Conservation (phyloP, 2,888 invertebrate genomes). For the Conistra vaccinii region DNA sequence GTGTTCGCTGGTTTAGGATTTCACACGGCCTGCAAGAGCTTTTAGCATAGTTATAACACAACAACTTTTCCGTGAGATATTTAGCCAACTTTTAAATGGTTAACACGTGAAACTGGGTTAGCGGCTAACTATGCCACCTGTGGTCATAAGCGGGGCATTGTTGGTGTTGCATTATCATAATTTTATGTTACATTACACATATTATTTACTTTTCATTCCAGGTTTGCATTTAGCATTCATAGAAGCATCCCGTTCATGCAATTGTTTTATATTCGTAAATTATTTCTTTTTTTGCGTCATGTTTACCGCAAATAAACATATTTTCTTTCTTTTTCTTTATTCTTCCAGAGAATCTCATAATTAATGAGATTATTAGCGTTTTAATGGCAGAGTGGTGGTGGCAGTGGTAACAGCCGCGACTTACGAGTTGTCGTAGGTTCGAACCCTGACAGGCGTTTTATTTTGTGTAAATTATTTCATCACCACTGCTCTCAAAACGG, state of each 20-base stretch:
- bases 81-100: constrained; percentile 82
- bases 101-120: constrained; percentile 79
- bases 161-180: constrained; percentile 55
- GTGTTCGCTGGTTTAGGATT: constrained; percentile 66
- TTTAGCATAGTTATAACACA: constrained; percentile 73
- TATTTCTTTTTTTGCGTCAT: too few species aligned
- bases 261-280: too few species aligned
- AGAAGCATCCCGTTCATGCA: constrained; percentile 1
- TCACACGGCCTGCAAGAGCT: constrained; percentile 68
- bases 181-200: constrained; percentile 20
- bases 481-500: too few species aligned
- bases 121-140: constrained; percentile 81
- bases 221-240: constrained; percentile 13
- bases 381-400: neutral
- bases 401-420: too few species aligned
- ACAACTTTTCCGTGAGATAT: constrained; percentile 71
- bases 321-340: too few species aligned
- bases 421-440: too few species aligned
- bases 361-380: neutral
- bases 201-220: constrained; percentile 18
- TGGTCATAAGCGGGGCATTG: constrained; percentile 67
- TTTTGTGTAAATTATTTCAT: too few species aligned
- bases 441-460: too few species aligned
- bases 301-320: too few species aligned
- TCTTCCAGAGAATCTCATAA: neutral